Evolutionary conservation across 1,140 invertebrate genomes (phyloP).

Genomic region (Nixonia krombeini): DNA sequence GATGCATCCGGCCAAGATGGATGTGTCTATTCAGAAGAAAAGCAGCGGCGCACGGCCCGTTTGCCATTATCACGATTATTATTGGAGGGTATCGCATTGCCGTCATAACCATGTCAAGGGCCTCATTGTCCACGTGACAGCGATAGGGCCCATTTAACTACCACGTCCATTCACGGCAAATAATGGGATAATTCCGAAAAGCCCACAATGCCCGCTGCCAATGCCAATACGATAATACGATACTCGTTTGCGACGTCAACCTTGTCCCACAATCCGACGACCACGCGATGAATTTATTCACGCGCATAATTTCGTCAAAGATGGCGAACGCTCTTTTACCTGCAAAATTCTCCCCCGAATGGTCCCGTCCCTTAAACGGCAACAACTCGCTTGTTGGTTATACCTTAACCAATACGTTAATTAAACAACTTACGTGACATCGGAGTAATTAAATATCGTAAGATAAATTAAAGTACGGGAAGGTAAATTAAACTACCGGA

Average conservation of each 20-base stretch:
- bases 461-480: too few relatives aligned
- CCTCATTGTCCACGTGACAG: constrained; percentile 61
- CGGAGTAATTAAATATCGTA: too few relatives aligned
- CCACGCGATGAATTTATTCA: neutral
- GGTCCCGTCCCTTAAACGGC: too few relatives aligned
- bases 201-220: constrained; percentile 54
- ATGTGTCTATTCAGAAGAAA: constrained; percentile 52
- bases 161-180: constrained; percentile 45
- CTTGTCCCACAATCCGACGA: neutral
- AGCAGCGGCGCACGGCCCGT: constrained; percentile 36
- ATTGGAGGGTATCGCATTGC: constrained; percentile 61
- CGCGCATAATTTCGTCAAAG: too few relatives aligned
- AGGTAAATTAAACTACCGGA: too few relatives aligned
- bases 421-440: too few relatives aligned
- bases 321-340: too few relatives aligned
- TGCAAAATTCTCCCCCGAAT: too few relatives aligned
- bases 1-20: constrained; percentile 56
- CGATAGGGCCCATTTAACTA: constrained; percentile 66
- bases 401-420: too few relatives aligned
- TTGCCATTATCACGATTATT: constrained; percentile 56
- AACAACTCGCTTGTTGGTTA: too few relatives aligned
- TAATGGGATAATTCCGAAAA: constrained; percentile 56
- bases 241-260: constrained; percentile 17
- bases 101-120: constrained; percentile 63
- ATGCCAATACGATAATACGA: too few relatives aligned